Evolutionary conservation across 2,888 invertebrate genomes (phyloP), one percentile per base, ranked within the genome.

Genomic region (Serrognathus titanus): DNA sequence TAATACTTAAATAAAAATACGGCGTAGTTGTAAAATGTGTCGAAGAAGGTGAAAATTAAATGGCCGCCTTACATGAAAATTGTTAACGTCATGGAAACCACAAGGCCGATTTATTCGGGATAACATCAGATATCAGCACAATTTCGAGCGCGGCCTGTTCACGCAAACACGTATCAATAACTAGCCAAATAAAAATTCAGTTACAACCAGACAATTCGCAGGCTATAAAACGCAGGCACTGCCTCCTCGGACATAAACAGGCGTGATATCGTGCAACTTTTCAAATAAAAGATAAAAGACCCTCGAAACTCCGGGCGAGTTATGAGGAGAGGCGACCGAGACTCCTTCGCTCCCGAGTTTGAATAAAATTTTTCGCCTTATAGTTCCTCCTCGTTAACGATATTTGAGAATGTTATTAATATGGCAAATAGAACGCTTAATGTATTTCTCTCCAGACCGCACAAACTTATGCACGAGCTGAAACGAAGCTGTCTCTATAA

Each of bases 271-370:
- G 67, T 47, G 63, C 67, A 71, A 71, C 65, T 71, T 71, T 70
- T 66, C 70, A 67, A 71, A 70, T 70, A 70, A 70, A 56, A 70
- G 71, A 69, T 69, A 69, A 70, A 67, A 62, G 11, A 39, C 39
- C 12, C 39, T 39, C 12, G 39, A 39, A 39, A 11, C 12, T 39
- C 12, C 12, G 39, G 16, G n/a, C 12, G n/a, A 39, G 12, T 39
- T 12, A 11, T 39, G 39, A 12, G 11, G 39, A 16, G 16, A 39
- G 4, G 39, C 39, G 39, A 39, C 39, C n/a, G n/a, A n/a, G 39
- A 12, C 39, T 3, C 9, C 11, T 39, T 39, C 6, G 39, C 7
- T 39, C 12, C 11, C 39, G 39, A 11, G 39, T 12, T n/a, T 12
- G n/a, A 39, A 39, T 39, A 11, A 39, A 39, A 11, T 9, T 39